Conservation (phyloP, 2,113 vertebrate species). For the Toxostoma redivivum region DNA sequence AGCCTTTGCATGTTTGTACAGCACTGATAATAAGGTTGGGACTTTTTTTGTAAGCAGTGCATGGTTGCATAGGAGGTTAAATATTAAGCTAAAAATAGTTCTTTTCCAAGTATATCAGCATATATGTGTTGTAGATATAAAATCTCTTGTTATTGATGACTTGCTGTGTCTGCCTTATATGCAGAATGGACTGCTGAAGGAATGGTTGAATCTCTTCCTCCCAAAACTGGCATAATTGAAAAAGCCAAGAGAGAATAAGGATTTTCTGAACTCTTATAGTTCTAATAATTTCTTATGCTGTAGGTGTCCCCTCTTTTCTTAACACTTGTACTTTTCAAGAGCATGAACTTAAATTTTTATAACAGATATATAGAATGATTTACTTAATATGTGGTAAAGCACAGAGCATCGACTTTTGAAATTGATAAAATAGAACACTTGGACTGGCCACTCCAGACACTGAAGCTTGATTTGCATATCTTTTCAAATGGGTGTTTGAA, state of each 20-base stretch:
- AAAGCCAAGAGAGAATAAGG: slow-evolving; percentile 4
- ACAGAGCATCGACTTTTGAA: neutral
- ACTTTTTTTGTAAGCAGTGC: neutral
- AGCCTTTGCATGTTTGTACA: neutral
- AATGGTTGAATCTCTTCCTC: neutral
- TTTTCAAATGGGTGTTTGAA: neutral
- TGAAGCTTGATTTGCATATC: neutral
- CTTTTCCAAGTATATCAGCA: neutral
- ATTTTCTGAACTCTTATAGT: neutral
- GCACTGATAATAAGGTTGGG: neutral
- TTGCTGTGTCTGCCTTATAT: neutral
- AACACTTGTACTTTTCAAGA: neutral
- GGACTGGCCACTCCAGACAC: neutral
- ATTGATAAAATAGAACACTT: neutral
- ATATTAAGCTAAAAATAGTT: neutral
- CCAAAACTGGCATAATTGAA: neutral
- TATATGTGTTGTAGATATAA: neutral
- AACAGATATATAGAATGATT: neutral
- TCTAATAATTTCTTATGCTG: neutral
- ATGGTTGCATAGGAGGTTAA: neutral
- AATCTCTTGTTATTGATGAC: neutral
- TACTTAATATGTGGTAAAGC: slow-evolving; percentile 7
- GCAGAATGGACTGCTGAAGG: neutral
- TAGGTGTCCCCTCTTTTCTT: neutral
- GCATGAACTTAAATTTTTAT: slow-evolving; percentile 21